Evolutionary conservation across 2,888 invertebrate genomes (phyloP).

Genomic region (Globia sparganii): DNA sequence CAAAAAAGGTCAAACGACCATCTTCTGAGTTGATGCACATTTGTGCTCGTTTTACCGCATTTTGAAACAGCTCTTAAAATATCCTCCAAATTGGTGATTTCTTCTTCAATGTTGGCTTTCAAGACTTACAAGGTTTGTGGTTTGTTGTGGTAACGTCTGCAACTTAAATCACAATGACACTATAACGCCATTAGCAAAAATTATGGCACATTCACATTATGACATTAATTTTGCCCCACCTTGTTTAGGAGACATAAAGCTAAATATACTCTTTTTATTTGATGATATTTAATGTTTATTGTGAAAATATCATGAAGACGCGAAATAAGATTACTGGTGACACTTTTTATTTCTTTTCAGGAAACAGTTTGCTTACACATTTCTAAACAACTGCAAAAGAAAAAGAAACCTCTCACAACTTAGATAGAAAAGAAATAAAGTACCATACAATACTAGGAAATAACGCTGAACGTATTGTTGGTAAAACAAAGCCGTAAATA

Average conservation of each 20-base stretch:
- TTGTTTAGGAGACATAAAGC: neutral
- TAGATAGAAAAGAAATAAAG: constrained; percentile 15
- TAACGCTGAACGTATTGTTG: neutral
- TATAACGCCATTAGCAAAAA: too few species aligned
- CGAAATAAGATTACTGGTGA: too few species aligned
- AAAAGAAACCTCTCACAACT: neutral
- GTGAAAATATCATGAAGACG: neutral
- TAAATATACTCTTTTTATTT: neutral
- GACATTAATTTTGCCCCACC: too few species aligned
- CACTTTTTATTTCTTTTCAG: neutral
- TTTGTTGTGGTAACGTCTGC: neutral
- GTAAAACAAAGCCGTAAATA: constrained; percentile 34
- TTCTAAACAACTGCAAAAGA: neutral
- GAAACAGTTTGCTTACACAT: neutral
- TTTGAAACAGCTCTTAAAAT: neutral
- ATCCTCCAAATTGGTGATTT: neutral
- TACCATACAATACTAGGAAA: neutral
- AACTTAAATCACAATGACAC: too few species aligned
- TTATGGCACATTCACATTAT: too few species aligned
- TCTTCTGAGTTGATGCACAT: neutral
- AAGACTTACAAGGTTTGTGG: neutral
- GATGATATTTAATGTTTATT: neutral
- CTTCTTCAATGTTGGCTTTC: neutral
- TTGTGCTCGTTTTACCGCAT: neutral
- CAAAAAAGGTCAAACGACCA: neutral